Evolutionary conservation across 2,113 vertebrate species (phyloP).

Genomic region (Propithecus coquereli): DNA sequence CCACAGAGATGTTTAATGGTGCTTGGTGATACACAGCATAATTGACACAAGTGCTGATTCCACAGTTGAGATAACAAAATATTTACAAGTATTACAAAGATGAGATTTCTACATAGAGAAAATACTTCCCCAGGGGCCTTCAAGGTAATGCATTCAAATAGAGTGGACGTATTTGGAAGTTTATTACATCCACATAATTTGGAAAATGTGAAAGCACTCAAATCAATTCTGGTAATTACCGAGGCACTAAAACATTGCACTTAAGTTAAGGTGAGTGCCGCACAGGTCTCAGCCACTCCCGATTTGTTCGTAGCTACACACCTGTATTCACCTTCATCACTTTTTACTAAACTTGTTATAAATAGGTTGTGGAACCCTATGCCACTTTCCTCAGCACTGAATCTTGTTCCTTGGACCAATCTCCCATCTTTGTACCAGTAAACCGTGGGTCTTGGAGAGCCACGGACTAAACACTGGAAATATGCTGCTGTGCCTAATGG

Average conservation of each 20-base stretch:
- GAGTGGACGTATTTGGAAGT: neutral
- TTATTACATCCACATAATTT: neutral
- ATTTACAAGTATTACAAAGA: constrained; percentile 76
- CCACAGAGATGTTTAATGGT: constrained; percentile 67
- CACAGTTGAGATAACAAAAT: constrained; percentile 61
- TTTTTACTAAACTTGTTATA: constrained; percentile 86
- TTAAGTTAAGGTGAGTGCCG: constrained; percentile 87
- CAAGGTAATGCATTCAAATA: neutral
- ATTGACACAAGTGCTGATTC: constrained; percentile 44
- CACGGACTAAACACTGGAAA: constrained; percentile 92
- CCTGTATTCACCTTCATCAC: constrained; percentile 92
- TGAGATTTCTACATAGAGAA: constrained; percentile 45
- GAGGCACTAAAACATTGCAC: neutral
- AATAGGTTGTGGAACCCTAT: constrained; percentile 90
- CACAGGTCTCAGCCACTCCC: constrained; percentile 87
- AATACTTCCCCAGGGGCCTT: neutral
- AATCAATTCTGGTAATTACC: neutral
- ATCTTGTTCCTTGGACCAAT: constrained; percentile 85
- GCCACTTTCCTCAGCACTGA: constrained; percentile 88
- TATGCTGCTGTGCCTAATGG: constrained; percentile 87
- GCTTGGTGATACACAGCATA: constrained; percentile 61
- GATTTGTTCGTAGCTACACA: constrained; percentile 90
- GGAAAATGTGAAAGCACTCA: neutral
- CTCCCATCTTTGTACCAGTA: constrained; percentile 91
- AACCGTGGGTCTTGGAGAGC: constrained; percentile 87